Conservation (phyloP, 2,888 invertebrate species). For the Saturnia pavonia region DNA sequence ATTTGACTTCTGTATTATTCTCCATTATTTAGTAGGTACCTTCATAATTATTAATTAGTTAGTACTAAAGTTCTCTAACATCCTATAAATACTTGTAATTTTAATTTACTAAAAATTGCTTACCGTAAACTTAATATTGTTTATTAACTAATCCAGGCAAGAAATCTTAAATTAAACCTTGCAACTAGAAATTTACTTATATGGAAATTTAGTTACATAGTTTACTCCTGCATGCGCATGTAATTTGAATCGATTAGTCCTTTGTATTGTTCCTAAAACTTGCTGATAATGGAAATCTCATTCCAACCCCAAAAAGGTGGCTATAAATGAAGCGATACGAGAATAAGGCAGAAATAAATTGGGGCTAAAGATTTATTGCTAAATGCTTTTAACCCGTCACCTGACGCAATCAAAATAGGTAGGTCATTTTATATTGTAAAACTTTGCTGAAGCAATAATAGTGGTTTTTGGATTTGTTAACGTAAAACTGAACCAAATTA, state of each 20-base stretch:
- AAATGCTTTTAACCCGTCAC: slow-evolving; percentile 75
- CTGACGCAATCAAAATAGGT: slow-evolving; percentile 50
- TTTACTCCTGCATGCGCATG: slow-evolving; percentile 21
- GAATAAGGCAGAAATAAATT: slow-evolving; percentile 73
- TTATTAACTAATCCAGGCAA: too few relatives aligned
- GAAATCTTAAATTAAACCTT: neutral
- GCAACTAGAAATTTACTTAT: neutral
- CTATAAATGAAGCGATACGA: slow-evolving; percentile 65
- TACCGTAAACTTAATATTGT: too few relatives aligned
- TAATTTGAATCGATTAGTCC: slow-evolving; percentile 67
- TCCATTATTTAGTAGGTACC: neutral
- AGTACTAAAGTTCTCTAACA: neutral
- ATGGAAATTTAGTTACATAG: slow-evolving; percentile 4
- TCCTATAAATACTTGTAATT: too few relatives aligned
- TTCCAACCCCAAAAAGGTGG: slow-evolving; percentile 60
- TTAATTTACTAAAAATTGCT: too few relatives aligned
- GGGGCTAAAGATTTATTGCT: slow-evolving; percentile 74
- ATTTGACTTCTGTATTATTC: neutral
- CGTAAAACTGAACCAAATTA: neutral
- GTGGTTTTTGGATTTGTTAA: neutral
- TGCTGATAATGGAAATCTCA: slow-evolving; percentile 63
- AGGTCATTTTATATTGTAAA: slow-evolving; percentile 44
- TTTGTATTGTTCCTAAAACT: slow-evolving; percentile 59
- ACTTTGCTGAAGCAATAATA: neutral
- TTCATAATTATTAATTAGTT: neutral